Evolutionary conservation across 2,888 invertebrate genomes (phyloP), one percentile per base, ranked within the genome.

Genomic region (Epinotia nisella): DNA sequence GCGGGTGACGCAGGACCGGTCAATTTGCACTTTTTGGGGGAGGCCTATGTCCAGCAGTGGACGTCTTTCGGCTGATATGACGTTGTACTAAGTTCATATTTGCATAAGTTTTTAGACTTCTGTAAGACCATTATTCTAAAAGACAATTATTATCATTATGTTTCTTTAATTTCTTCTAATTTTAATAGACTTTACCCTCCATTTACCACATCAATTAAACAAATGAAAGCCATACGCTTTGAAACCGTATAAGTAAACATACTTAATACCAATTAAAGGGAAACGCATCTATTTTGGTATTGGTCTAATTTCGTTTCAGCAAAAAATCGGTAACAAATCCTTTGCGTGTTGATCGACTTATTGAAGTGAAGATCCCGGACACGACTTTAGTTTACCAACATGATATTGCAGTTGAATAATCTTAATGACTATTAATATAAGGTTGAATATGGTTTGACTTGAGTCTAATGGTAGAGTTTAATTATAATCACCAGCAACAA

Each of bases 281-380:
- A 74, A 73, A 73, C 58, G 15, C 49, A 68, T 62, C 56, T 58
- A 51, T 56, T 71, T 68, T 64, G 56, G 69, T 68, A 53, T 69
- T 56, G 69, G 67, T 67, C 76, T 76, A 74, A 77, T 79, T 79
- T 75, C 67, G 78, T 74, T 70, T 74, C 75, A 75, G 75, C 75
- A 83, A 82, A 83, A 84, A 83, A 83, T 66, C 70, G 78, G 78
- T 81, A 83, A 79, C 84, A 83, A 80, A 88, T 79, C 70, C 77
- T 76, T 80, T 84, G 85, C 87, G 86, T 87, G 85, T 74, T 85
- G 90, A 88, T 89, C 89, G 90, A 90, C 79, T 91, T 91, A 90
- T 88, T 85, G 87, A 86, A 80, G 88, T 89, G 90, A 68, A 89
- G 88, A 88, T 88, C 92, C 93, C 88, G 92, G 92, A 91, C 77